Evolutionary conservation across 2,888 invertebrate species (phyloP), one percentile per base, ranked within the genome.

Genomic region (Clepsis dumicolana): DNA sequence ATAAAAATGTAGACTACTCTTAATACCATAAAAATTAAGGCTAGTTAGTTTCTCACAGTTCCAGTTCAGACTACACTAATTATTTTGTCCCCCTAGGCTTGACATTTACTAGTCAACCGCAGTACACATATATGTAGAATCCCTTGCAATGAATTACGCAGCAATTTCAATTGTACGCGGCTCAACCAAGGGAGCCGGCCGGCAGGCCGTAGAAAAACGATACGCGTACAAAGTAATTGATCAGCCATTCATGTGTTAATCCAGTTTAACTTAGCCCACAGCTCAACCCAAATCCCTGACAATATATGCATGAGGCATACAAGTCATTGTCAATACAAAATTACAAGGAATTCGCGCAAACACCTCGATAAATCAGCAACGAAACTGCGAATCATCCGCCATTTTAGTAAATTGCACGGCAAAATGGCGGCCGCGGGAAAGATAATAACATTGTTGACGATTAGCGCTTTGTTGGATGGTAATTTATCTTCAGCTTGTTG

Each of bases 341-440:
- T 70, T 67, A 65, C 48, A 66, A 62, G 65, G 67, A 59, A 63
- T 66, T 35, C 70, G 57, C 64, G 62, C 70, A 72, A 74, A 73
- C 71, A 70, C 69, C 70, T 61, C 67, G 59, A 73, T 73, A 74
- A 74, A 73, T 74, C 73, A 71, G 66, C 48, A 44, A 29, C 50
- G 25, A 60, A 71, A 54, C 62, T 64, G 77, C 78, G 70, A 80
- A 79, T 81, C 81, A 81, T 72, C 72, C 69, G 70, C 74, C 77
- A 56, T 78, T 81, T 75, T 75, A 74, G 73, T 75, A 76, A 80
- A 78, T 80, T 79, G 73, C 74, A 75, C 75, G 69, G 74, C 75
- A 79, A 77, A 75, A 79, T 76, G 74, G 77, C 75, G 44, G 71
- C 66, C 62, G 64, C 70, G 71, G 59, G 65, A 70, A 74, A 75